Conservation (phyloP, 2,113 vertebrate species). For the Pelusios castaneus region DNA sequence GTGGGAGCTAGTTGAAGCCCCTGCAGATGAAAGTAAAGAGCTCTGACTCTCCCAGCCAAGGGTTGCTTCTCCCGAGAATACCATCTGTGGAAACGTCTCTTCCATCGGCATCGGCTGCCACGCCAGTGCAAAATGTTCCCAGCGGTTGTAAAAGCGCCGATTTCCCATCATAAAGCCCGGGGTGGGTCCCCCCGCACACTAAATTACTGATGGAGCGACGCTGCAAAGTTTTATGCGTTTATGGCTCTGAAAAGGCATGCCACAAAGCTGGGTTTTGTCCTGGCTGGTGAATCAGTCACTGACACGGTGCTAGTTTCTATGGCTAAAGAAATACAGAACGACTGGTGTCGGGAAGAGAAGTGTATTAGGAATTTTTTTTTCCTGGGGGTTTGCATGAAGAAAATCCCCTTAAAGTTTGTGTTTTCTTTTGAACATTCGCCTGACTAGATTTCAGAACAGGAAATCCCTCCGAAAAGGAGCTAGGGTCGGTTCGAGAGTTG, state of each 20-base stretch:
- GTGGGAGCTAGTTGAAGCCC: background rate
- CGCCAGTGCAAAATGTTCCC: background rate
- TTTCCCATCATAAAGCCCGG: background rate
- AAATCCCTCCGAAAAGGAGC: background rate
- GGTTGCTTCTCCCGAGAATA: background rate
- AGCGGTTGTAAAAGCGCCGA: background rate
- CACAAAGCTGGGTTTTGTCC: background rate
- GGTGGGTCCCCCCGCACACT: fast-evolving
- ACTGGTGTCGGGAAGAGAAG: constrained; percentile 13
- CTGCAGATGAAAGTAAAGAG: background rate
- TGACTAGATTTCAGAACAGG: background rate
- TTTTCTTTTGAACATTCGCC: background rate
- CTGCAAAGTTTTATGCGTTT: background rate
- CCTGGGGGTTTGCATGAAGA: background rate
- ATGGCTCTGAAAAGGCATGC: background rate
- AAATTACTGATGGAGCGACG: background rate
- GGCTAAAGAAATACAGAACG: constrained; percentile 6
- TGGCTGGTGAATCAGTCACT: background rate
- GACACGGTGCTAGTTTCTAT: background rate
- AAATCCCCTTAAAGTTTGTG: background rate
- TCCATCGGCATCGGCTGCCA: background rate
- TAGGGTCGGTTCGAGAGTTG: background rate
- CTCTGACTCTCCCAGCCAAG: background rate
- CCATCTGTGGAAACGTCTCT: background rate
- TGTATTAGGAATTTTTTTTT: background rate